phyloP scores from a whole-genome alignment of 2,888 invertebrate species.

The Entomobrya multifasciata region DNA sequence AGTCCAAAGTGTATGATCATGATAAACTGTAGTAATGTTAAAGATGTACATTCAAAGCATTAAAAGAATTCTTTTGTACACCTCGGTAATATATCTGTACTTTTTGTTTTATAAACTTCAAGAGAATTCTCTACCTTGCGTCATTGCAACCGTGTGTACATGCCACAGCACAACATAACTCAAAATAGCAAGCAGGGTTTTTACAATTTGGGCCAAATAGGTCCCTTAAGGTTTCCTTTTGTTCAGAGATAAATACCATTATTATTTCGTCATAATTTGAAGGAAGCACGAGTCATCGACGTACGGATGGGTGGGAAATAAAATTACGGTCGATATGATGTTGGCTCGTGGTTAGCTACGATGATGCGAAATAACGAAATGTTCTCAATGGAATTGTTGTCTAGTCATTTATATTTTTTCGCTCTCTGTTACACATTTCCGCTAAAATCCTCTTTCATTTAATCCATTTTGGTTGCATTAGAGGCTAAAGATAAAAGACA shows the following conservation, averaged over 20 bases:
- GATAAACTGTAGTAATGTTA: background rate
- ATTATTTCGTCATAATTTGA: slow-evolving; percentile 28
- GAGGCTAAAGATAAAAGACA: no score
- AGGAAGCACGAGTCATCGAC: background rate
- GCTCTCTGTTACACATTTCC: background rate
- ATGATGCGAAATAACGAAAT: background rate
- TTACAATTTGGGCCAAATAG: slow-evolving; percentile 29
- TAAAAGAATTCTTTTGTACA: background rate
- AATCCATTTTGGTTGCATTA: no score
- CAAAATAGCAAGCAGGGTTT: slow-evolving; percentile 16
- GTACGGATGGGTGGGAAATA: slow-evolving; percentile 12
- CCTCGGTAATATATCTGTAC: background rate
- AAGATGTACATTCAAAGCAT: background rate
- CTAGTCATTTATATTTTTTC: no score
- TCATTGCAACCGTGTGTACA: background rate
- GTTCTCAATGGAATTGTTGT: background rate
- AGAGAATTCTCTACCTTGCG: background rate
- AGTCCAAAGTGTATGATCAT: background rate
- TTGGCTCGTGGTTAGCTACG: background rate
- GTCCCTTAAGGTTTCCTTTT: slow-evolving; percentile 38
- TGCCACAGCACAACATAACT: background rate
- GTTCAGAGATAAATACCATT: slow-evolving; percentile 18
- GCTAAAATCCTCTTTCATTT: slow-evolving; percentile 3
- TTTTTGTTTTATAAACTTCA: background rate
- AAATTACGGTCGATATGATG: background rate